Conservation (phyloP, 2,797 vertebrate species). For the Acrossocheilus wenchowensis region DNA sequence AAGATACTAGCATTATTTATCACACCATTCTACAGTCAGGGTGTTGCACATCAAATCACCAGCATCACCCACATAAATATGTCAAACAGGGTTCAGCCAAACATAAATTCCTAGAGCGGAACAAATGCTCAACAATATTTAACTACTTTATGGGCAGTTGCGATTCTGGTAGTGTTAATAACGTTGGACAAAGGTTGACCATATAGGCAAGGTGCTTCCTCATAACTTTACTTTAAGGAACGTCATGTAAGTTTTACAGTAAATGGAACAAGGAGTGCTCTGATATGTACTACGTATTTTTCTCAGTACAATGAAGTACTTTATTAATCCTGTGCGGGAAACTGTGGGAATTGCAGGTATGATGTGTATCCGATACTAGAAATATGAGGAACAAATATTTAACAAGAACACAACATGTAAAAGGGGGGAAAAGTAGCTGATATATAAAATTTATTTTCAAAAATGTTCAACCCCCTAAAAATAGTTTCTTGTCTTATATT, state of each 20-base stretch:
- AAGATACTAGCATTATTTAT: slow-evolving; percentile 29
- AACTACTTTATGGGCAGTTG: slow-evolving; percentile 51
- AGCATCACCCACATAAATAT: neutral
- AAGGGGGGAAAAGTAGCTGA: neutral
- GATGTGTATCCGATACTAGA: neutral
- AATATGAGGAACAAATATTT: neutral
- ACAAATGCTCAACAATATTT: slow-evolving; percentile 51
- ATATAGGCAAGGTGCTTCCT: slow-evolving; percentile 8
- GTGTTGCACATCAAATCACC: neutral
- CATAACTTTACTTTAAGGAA: neutral
- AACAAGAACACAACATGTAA: neutral
- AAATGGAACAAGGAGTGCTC: neutral
- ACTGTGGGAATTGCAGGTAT: neutral
- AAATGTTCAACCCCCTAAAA: neutral
- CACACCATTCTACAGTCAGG: neutral
- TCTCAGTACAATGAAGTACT: slow-evolving; percentile 7
- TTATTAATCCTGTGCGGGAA: slow-evolving; percentile 17
- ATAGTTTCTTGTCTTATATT: neutral
- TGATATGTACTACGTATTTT: neutral
- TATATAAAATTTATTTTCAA: neutral
- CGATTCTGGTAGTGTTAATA: slow-evolving; percentile 12
- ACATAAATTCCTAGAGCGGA: slow-evolving; percentile 9
- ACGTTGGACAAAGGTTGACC: slow-evolving; percentile 25
- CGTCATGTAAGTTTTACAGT: slow-evolving; percentile 1
- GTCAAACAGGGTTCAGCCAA: slow-evolving; percentile 11